Conservation (phyloP, 1,140 invertebrate species). For the Oryctes rhinoceros region DNA sequence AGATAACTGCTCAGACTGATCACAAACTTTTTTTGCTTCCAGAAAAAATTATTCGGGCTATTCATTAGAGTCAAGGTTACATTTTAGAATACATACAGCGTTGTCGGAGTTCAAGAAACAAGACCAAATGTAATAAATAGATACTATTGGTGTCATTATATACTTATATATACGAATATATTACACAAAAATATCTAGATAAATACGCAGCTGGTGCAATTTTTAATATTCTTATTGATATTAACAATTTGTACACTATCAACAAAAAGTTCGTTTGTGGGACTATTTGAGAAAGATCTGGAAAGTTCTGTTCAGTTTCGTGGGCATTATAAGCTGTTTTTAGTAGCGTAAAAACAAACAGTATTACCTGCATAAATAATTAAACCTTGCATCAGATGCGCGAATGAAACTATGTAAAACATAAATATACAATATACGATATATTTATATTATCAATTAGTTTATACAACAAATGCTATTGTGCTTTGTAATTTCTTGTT, state of each 20-base stretch:
- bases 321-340: background rate
- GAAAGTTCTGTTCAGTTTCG: too few relatives aligned
- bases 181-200: background rate
- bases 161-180: background rate
- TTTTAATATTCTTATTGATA: background rate
- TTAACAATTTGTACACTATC: background rate
- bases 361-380: conserved; percentile 4
- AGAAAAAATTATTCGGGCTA: conserved; percentile 92
- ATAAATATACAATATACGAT: background rate
- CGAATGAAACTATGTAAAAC: background rate
- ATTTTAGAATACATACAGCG: conserved; percentile 90
- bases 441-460: background rate
- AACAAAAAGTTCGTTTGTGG: too few relatives aligned
- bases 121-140: conserved; percentile 41
- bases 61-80: conserved; percentile 87
- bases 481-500: background rate
- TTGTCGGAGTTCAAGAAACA: conserved; percentile 66
- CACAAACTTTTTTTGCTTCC: conserved; percentile 56
- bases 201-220: background rate
- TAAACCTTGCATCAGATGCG: conserved; percentile 3
- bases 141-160: conserved; percentile 31
- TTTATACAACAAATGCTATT: conserved; percentile 29
- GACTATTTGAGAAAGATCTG: too few relatives aligned
- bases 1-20: conserved; percentile 47
- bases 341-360: background rate